Evolutionary conservation across 1,140 invertebrate species (phyloP).

Genomic region (Microplitis demolitor): DNA sequence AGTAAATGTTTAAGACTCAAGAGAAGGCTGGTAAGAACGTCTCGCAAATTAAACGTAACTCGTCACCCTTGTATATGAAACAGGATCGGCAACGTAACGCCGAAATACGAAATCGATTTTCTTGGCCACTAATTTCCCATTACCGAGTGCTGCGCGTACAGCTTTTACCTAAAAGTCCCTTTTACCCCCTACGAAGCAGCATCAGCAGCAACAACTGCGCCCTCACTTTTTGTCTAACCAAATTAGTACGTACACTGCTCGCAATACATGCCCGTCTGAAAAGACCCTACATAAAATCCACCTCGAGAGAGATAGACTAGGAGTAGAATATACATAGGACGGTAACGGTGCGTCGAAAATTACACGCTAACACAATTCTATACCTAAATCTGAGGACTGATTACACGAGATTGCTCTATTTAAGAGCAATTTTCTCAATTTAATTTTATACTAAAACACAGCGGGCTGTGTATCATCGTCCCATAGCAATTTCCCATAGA

Average conservation of each 20-base stretch:
- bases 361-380: conserved; percentile 50
- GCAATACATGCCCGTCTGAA: conserved; percentile 31
- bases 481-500: background rate
- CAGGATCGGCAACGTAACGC: background rate
- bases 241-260: conserved; percentile 46
- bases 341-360: conserved; percentile 50
- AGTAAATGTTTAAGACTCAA: too few species aligned
- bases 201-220: conserved; percentile 39
- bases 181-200: background rate
- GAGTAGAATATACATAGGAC: conserved; percentile 21
- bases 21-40: conserved; percentile 9
- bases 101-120: conserved; percentile 47
- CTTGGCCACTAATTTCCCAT: conserved; percentile 52
- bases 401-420: conserved; percentile 53
- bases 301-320: background rate
- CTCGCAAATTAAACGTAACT: conserved; percentile 29
- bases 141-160: conserved; percentile 18
- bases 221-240: conserved; percentile 51
- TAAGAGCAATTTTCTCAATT: conserved; percentile 46
- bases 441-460: conserved; percentile 43
- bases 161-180: background rate
- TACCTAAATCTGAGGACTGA: conserved; percentile 47
- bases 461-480: background rate
- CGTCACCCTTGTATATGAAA: background rate
- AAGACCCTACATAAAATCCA: conserved; percentile 8